Evolutionary conservation across 2,888 invertebrate species (phyloP), one percentile per base, ranked within the genome.

Genomic region (Amiota minor): DNA sequence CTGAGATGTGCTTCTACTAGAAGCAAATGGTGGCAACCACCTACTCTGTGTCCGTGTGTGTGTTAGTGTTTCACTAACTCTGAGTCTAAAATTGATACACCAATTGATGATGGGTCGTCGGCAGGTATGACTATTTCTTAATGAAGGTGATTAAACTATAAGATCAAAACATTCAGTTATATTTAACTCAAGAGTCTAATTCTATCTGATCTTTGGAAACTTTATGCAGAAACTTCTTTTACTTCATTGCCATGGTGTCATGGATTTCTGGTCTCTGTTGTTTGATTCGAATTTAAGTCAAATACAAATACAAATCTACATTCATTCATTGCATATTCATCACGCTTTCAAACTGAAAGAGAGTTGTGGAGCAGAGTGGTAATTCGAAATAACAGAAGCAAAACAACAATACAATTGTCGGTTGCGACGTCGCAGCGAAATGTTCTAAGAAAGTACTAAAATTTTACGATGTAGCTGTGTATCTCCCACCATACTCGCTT

Each of bases 1-100:
- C 80, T 77, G 78, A 83, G 82, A 85, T 88, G 88, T 88, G 85
- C 82, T 81, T 83, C 79, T 81, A 81, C 83, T 81, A 77, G 75
- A 75, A 73, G 23, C 47, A 35, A 35, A 6, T 35, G 35, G 35
- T 6, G 2, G 35, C 35, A 35, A 35, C 35, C 35, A 35, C 6
- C 35, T 35, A 6, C 6, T 8, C 2, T 35, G 0, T 35, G 6
- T 3, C 35, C 35, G 35, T 35, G 4, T 35, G 6, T 35, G 6
- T 6, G 35, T 35, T 3, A 8, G 35, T 2, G 35, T 35, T 35
- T 35, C 35, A 6, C 35, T 35, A 8, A 35, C 35, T 35, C 35
- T 35, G 35, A 35, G 6, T 35, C 4, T 35, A 35, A 35, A 35
- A 35, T 35, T 35, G 35, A 35, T 35, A 35, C 35, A 35, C 35